Base-by-base conservation (phyloP, 2,888 invertebrate genomes). In the Chromoteleia sp. region DNA sequence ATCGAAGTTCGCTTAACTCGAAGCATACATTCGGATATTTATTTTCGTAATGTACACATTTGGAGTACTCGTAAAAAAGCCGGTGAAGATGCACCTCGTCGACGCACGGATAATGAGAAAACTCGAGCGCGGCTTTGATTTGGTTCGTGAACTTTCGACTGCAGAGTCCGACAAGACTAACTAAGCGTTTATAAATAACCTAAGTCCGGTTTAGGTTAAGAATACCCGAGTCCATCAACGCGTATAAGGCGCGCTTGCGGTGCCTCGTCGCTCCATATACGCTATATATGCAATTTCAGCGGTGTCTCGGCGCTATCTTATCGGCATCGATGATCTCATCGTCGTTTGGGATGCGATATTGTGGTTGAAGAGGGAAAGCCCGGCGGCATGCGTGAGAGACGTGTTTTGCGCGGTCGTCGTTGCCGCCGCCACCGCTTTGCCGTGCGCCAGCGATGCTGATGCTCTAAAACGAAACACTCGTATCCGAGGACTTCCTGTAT, bases 401-500 rank as follows among this genome's bases (percentile, higher is more conserved):
- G 67, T 48, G 63, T 73, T 63, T 68, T 71, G 59, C 68, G 56
- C 54, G 33, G 61, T 12, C 45, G 71, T 65, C 70, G 48, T 21
- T 33, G 68, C 41, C 29, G 52, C 52, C 67, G 63, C 70, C 68
- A 29, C 21, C 48, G 67, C 39, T 7, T 50, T 67, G 58, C 65
- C 43, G 45, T 41, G 50, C 65, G 68, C 43, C 65, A 70, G 58
- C 70, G 39, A 73, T 63, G 67, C 71, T 70, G 70, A 71, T 29
- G 67, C 84, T 84, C 84, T 87, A 86, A 88, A 90, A 89, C 88
- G 86, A 88, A 88, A 88, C 86, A 87, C 88, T 89, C 88, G 89
- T 90, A 88, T 86, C 87, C 86, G 84, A 79, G 82, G 87, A 89
- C 87, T 91, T 89, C 88, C 89, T 88, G 89, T 88, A 89, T 89